Base-by-base conservation (phyloP, 2,888 invertebrate species). In the Ichneumoninae sp. region DNA sequence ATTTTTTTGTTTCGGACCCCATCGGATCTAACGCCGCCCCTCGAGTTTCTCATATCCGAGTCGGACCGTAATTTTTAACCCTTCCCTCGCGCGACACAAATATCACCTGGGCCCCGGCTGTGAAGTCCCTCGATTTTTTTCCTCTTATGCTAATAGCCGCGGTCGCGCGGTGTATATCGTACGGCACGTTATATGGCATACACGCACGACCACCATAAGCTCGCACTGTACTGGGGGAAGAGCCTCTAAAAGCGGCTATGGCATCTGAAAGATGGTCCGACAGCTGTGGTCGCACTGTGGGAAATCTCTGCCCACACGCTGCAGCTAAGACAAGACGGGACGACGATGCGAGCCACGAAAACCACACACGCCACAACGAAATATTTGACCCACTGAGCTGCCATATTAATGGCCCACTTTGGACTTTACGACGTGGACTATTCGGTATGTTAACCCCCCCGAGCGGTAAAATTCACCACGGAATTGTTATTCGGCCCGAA, bases 221-320 rank as follows among this genome's bases (percentile, higher is more conserved):
- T 75, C 65, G 80, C 68, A 75, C 69, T 63, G 73, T 77, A 73
- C 80, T 26, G 63, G 60, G 47, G 50, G 60, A 81, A 86, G 86
- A 82, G 85, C 86, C 86, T 83, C 80, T 87, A 88, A 89, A 89
- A 88, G 82, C 89, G 54, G 68, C 66, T 65, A 66, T 71, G 71
- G 57, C 40, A 81, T 75, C 65, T 81, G 87, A 88, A 90, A 91
- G 90, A 91, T 90, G 90, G 88, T 88, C 88, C 88, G 91, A 91
- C 92, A 92, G 92, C 92, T 92, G 92, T 92, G 85, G 82, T 82
- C 82, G 78, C 79, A 80, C 92, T 91, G 91, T 90, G 88, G 91
- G 92, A 92, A 92, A 92, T 91, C 91, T 90, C 90, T 90, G 88
- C 90, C 91, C 92, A 92, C 91, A 92, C 91, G 91, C 87, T 89